phyloP scores from a whole-genome alignment of 2,888 invertebrate species.

The Xiphydria camelus region DNA sequence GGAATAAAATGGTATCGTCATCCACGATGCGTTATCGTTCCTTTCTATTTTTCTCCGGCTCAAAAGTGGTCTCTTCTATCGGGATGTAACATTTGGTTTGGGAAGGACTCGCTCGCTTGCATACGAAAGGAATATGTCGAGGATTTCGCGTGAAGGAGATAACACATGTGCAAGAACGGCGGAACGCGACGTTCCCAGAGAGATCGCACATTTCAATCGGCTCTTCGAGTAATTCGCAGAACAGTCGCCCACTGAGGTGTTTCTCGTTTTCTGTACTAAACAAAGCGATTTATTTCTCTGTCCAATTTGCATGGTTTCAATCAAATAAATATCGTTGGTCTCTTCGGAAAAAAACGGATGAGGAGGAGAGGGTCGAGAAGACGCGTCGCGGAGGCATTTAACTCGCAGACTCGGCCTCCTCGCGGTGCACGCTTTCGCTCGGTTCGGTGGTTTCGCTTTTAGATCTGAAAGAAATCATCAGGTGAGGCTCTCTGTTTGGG shows the following conservation, averaged over 20 bases:
- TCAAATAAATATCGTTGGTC: constrained; percentile 15
- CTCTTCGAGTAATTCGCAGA: too few species aligned
- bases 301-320: constrained; percentile 2
- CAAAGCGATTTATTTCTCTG: constrained; percentile 8
- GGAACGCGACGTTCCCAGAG: too few species aligned
- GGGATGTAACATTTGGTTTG: constrained; percentile 10
- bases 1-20: too few species aligned
- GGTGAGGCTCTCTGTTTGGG: constrained; percentile 17
- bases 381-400: constrained; percentile 17
- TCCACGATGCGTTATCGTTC: too few species aligned
- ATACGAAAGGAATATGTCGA: too few species aligned
- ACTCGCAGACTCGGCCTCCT: constrained; percentile 49
- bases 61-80: constrained; percentile 2
- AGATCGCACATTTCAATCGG: too few species aligned
- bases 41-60: background rate
- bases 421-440: constrained; percentile 45
- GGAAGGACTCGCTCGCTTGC: too few species aligned
- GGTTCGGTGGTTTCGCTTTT: constrained; percentile 53
- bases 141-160: too few species aligned
- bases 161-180: too few species aligned
- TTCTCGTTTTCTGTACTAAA: constrained; percentile 1
- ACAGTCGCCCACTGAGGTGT: background rate
- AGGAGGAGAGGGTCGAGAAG: background rate
- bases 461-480: constrained; percentile 57
- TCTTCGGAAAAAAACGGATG: background rate